These are phyloP conservation scores for Palaemon carinicauda DNA, from an alignment of 1,140 invertebrate genomes.

Conservation along the genomic window DNA sequence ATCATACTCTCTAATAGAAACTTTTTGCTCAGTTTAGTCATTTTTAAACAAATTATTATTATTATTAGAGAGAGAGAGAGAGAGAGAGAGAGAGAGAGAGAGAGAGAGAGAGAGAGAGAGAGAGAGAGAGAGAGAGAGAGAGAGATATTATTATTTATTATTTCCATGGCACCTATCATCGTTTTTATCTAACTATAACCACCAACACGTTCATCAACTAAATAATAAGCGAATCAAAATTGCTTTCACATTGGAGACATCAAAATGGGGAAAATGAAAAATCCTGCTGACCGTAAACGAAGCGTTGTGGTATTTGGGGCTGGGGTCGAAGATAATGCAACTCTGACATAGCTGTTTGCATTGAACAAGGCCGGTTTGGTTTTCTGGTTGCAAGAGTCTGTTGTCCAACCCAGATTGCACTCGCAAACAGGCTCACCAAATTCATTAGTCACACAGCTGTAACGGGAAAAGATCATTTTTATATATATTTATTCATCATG, in stretches of 20 bases:
- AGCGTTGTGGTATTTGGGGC: slow-evolving; percentile 90
- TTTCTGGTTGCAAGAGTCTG: slow-evolving; percentile 80
- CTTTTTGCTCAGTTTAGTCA: too few relatives aligned
- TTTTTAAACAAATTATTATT: too few relatives aligned
- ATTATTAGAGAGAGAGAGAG: too few relatives aligned
- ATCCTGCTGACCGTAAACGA: slow-evolving; percentile 70
- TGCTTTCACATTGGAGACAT: background rate
- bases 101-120: background rate
- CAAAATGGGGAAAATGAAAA: background rate
- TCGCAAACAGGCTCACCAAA: slow-evolving; percentile 73
- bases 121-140: background rate
- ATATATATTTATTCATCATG: too few relatives aligned
- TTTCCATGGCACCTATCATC: too few relatives aligned
- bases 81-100: background rate
- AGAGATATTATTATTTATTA: background rate
- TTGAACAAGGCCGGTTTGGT: slow-evolving; percentile 89
- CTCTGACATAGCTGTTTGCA: slow-evolving; percentile 91
- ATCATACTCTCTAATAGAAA: too few relatives aligned
- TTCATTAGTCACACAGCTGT: slow-evolving; percentile 6
- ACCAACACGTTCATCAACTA: too few relatives aligned
- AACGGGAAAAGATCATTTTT: too few relatives aligned
- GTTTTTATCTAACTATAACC: too few relatives aligned
- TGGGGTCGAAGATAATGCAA: slow-evolving; percentile 91
- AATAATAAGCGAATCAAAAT: background rate
- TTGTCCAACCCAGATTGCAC: slow-evolving; percentile 90